These are phyloP conservation scores for Oasisia sp. DNA, from an alignment of 2,888 invertebrate genomes.

Conservation along the genomic window DNA sequence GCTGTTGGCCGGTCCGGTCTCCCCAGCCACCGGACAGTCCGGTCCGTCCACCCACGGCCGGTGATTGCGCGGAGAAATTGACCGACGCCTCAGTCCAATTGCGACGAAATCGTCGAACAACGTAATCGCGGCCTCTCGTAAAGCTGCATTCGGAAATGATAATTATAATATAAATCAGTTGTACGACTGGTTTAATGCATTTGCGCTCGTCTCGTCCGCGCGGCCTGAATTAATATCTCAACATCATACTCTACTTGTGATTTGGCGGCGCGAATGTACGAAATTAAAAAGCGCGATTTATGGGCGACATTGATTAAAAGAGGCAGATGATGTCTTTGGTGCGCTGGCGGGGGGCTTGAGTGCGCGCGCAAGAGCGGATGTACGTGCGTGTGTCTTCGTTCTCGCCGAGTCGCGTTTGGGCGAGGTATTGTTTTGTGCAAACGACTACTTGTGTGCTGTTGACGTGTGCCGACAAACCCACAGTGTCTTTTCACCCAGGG, in stretches of 20 bases:
- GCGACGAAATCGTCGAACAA: neutral
- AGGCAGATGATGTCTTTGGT: neutral
- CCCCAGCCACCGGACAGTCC: neutral
- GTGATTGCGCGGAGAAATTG: neutral
- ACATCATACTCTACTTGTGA: constrained; percentile 12
- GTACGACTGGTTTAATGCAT: constrained; percentile 4
- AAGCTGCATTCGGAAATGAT: constrained; percentile 6
- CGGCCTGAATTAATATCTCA: neutral
- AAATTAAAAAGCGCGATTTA: constrained; percentile 3
- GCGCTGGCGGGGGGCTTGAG: neutral
- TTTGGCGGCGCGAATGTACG: neutral
- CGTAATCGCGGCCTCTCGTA: neutral
- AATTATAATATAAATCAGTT: neutral
- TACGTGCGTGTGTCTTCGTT: neutral
- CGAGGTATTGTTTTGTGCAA: neutral
- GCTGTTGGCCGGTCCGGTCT: neutral
- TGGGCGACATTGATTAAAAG: constrained; percentile 12
- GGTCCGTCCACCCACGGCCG: neutral
- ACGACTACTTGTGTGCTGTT: too few species aligned
- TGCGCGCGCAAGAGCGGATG: neutral
- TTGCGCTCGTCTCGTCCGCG: neutral
- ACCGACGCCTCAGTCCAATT: neutral
- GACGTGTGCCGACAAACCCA: too few species aligned
- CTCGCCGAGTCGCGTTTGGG: neutral
- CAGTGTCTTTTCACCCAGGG: neutral